These are phyloP conservation scores for Tortricodes alternella DNA, from an alignment of 2,888 invertebrate species.

Conservation along the genomic window DNA sequence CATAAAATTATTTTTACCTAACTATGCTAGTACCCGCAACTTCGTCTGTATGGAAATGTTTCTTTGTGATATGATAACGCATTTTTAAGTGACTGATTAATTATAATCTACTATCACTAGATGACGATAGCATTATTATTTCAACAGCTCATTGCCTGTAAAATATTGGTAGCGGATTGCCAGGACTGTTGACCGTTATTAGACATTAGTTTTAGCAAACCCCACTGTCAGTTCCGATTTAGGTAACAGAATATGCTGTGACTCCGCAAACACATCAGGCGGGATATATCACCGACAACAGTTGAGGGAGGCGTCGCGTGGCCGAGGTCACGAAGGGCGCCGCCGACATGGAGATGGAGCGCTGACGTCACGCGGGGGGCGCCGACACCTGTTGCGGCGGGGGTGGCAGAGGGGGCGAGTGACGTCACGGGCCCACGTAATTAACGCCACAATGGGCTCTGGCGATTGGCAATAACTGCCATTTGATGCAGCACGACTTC, in stretches of 20 bases:
- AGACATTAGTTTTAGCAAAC: not conserved
- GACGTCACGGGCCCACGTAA: constrained; percentile 29
- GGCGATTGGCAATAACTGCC: constrained; percentile 4
- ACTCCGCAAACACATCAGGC: constrained; percentile 20
- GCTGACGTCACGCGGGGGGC: constrained; percentile 25
- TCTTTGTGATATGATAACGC: too few species aligned
- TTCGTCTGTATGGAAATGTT: too few species aligned
- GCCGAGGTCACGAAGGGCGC: constrained; percentile 24
- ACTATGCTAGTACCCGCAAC: too few species aligned
- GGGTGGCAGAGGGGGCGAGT: constrained; percentile 9
- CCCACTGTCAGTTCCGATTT: not conserved
- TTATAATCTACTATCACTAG: too few species aligned
- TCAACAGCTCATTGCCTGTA: too few species aligned
- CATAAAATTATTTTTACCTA: too few species aligned
- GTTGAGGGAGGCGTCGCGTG: constrained; percentile 11
- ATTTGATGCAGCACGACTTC: constrained; percentile 3
- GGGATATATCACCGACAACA: constrained; percentile 5
- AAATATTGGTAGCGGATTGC: too few species aligned
- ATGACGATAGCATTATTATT: too few species aligned
- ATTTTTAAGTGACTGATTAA: too few species aligned
- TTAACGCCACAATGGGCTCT: constrained; percentile 10
- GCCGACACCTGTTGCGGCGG: constrained; percentile 20
- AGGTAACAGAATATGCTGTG: too few species aligned
- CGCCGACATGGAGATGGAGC: constrained; percentile 19
- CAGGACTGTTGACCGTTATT: too few species aligned